phyloP scores from a whole-genome alignment of 2,113 vertebrate species.

The Catharus fuscescens region DNA sequence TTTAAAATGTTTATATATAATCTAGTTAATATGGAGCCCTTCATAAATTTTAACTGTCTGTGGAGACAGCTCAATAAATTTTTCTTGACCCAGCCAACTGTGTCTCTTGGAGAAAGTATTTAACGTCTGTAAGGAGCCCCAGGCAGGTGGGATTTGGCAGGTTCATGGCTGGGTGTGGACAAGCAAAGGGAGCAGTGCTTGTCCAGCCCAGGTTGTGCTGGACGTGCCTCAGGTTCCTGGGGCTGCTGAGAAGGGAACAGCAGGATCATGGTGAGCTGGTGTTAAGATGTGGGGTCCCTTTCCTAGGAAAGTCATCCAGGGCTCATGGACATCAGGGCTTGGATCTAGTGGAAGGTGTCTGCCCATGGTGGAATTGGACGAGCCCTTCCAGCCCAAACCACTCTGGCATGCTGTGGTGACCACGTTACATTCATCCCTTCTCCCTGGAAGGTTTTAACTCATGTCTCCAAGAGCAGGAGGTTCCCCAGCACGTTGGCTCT shows the following conservation, averaged over 20 bases:
- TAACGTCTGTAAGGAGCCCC: neutral
- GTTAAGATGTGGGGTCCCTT: neutral
- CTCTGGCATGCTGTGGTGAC: neutral
- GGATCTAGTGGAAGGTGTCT: neutral
- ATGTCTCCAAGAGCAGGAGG: rapidly evolving
- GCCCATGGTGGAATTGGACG: neutral
- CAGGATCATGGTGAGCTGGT: neutral
- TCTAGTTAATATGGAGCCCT: neutral
- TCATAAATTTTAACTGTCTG: neutral
- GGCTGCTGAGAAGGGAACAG: neutral
- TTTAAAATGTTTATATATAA: neutral
- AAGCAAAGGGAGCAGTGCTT: neutral
- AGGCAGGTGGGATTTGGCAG: neutral
- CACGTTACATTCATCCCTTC: neutral
- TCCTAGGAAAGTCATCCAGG: neutral
- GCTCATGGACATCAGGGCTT: neutral
- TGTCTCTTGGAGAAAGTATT: neutral
- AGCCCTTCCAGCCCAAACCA: neutral
- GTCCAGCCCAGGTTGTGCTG: neutral
- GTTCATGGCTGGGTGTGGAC: neutral
- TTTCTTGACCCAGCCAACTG: neutral
- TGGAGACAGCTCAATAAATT: neutral
- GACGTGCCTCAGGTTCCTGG: neutral
- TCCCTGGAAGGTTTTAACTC: neutral
- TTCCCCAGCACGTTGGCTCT: neutral